phyloP scores from a whole-genome alignment of 2,113 vertebrate species.

The Athene cunicularia region DNA sequence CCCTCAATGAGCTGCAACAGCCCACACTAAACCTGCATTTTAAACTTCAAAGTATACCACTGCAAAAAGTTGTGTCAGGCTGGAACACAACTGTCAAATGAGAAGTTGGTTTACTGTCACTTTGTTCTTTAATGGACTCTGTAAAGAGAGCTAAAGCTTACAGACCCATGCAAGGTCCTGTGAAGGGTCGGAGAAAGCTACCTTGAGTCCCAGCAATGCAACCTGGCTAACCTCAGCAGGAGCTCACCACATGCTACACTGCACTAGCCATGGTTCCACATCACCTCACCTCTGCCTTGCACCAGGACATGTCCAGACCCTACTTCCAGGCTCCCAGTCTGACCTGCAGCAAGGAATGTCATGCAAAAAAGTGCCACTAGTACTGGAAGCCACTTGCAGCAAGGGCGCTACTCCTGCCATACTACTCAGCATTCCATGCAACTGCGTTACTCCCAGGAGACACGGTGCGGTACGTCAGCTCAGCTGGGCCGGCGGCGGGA shows the following conservation, averaged over 20 bases:
- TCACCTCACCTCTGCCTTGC: not conserved
- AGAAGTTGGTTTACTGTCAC: not conserved
- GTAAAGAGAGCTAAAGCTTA: not conserved
- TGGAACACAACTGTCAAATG: not conserved
- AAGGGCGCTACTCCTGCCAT: not conserved
- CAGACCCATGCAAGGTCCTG: not conserved
- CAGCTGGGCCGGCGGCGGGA: not conserved
- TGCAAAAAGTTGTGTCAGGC: not conserved
- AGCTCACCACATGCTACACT: not conserved
- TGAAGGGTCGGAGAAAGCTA: not conserved
- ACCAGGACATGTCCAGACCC: not conserved
- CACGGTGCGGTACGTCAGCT: rapidly evolving
- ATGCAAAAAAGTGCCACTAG: not conserved
- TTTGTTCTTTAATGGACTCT: not conserved
- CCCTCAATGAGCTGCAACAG: not conserved
- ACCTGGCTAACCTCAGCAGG: too few relatives aligned
- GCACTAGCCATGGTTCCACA: not conserved
- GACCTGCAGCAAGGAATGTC: not conserved
- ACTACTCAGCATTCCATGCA: not conserved
- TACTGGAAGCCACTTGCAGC: not conserved
- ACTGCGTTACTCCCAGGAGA: not conserved
- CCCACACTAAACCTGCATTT: not conserved
- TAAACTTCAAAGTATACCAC: not conserved
- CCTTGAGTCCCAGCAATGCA: rapidly evolving
- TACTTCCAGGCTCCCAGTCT: not conserved